Evolutionary conservation across 2,888 invertebrate genomes (phyloP).

Genomic region (Epirrita christyi): DNA sequence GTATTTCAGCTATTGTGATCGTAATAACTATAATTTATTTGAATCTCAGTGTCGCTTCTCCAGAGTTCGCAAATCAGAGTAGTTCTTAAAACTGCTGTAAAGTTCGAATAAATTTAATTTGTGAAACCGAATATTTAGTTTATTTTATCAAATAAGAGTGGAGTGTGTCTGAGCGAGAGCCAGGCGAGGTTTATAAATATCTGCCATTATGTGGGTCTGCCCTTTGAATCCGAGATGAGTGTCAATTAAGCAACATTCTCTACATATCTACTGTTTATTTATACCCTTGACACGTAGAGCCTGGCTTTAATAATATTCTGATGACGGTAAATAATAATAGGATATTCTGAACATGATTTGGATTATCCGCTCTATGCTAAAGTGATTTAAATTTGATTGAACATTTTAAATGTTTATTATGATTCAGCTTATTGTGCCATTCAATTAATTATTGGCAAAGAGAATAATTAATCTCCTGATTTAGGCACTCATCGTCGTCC

Average conservation of each 20-base stretch:
- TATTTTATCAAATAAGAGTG: constrained; percentile 18
- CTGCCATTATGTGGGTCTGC: constrained; percentile 62
- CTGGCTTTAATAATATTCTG: constrained; percentile 34
- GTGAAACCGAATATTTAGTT: no score
- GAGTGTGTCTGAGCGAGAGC: constrained; percentile 21
- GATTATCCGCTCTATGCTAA: constrained; percentile 14
- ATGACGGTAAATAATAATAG: constrained; percentile 18
- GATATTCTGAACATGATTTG: constrained; percentile 11
- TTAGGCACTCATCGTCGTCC: constrained; percentile 39
- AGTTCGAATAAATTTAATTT: no score
- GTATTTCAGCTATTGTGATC: no score
- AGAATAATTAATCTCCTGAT: constrained; percentile 46
- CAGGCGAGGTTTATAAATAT: constrained; percentile 55
- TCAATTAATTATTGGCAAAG: constrained; percentile 42
- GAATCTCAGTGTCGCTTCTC: no score
- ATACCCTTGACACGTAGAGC: constrained; percentile 14
- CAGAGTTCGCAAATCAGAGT: no score
- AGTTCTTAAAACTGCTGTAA: no score
- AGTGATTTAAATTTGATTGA: constrained; percentile 26
- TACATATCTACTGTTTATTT: constrained; percentile 42
- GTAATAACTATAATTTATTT: no score
- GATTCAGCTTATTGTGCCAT: constrained; percentile 27
- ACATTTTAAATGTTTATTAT: constrained; percentile 31
- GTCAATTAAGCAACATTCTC: constrained; percentile 66
- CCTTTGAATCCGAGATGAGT: constrained; percentile 71